Conservation (phyloP, 2,113 vertebrate species). For the Poeciliopsis turrubarensis region DNA sequence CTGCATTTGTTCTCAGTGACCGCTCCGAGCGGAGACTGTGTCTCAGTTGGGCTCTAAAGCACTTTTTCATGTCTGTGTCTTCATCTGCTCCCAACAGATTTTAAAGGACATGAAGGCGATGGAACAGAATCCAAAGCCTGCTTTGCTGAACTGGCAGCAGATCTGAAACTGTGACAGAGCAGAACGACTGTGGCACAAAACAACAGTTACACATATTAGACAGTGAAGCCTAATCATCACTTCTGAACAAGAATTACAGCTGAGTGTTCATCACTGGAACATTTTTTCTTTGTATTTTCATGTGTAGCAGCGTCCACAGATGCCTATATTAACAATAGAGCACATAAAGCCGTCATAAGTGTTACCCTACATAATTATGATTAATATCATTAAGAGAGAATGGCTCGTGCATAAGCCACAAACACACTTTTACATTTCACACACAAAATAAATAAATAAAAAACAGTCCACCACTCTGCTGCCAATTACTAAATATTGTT, state of each 20-base stretch:
- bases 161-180: conserved; percentile 23
- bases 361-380: conserved; percentile 49
- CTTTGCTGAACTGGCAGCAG: conserved; percentile 8
- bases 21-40: conserved; percentile 45
- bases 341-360: conserved; percentile 18
- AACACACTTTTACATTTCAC: conserved; percentile 37
- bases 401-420: conserved; percentile 42
- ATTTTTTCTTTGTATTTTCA: conserved; percentile 17
- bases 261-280: conserved; percentile 22
- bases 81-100: conserved; percentile 54
- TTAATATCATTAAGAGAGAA: conserved; percentile 40
- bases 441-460: conserved; percentile 23
- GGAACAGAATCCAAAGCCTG: conserved; percentile 32
- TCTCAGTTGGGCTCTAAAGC: conserved; percentile 56
- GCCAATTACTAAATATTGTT: conserved; percentile 68
- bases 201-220: conserved; percentile 30
- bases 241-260: conserved; percentile 26
- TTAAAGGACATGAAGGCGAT: conserved; percentile 41
- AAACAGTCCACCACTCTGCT: conserved; percentile 57
- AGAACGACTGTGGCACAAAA: conserved; percentile 9
- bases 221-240: conserved; percentile 7
- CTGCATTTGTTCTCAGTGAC: conserved; percentile 65
- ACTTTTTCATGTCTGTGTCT: conserved; percentile 54
- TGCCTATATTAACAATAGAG: conserved; percentile 23
- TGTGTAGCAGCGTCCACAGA: conserved; percentile 31